These are phyloP conservation scores for Phocides pigmalion DNA, from an alignment of 1,140 invertebrate genomes.

Conservation along the genomic window DNA sequence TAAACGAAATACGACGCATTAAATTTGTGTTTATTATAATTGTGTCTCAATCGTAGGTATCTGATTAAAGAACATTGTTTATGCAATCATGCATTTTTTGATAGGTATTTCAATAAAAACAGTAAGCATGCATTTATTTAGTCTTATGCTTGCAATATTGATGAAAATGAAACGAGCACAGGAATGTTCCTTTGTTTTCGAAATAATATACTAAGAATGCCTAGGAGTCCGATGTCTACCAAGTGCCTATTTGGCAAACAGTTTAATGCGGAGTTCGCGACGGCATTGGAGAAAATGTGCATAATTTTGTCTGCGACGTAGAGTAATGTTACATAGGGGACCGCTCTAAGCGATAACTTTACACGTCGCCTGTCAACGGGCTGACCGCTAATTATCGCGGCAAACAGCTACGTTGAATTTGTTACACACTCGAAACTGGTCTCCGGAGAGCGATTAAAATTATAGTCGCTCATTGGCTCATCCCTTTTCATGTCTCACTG, in stretches of 20 bases:
- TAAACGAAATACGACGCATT: background rate
- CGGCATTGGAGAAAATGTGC: constrained; percentile 7
- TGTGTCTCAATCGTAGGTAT: background rate
- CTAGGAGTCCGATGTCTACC: background rate
- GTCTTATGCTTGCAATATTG: background rate
- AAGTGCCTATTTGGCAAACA: background rate
- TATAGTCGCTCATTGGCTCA: no score
- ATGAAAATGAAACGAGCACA: background rate
- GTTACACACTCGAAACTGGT: constrained; percentile 23
- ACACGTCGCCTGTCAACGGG: constrained; percentile 26
- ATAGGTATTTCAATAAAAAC: no score
- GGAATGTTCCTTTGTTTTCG: background rate
- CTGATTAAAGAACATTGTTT: background rate
- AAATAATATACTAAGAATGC: background rate
- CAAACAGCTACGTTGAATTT: constrained; percentile 25
- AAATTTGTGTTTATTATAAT: background rate
- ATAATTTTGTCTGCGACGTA: constrained; percentile 28
- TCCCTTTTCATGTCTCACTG: no score
- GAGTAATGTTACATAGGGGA: constrained; percentile 30
- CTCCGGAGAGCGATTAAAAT: constrained; percentile 18
- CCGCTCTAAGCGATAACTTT: constrained; percentile 37
- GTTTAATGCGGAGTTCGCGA: constrained; percentile 8
- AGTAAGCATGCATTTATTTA: background rate
- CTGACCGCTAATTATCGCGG: constrained; percentile 35
- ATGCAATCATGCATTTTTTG: no score